These are phyloP conservation scores for Tenthredo distinguenda DNA, from an alignment of 2,888 invertebrate species.

Conservation along the genomic window DNA sequence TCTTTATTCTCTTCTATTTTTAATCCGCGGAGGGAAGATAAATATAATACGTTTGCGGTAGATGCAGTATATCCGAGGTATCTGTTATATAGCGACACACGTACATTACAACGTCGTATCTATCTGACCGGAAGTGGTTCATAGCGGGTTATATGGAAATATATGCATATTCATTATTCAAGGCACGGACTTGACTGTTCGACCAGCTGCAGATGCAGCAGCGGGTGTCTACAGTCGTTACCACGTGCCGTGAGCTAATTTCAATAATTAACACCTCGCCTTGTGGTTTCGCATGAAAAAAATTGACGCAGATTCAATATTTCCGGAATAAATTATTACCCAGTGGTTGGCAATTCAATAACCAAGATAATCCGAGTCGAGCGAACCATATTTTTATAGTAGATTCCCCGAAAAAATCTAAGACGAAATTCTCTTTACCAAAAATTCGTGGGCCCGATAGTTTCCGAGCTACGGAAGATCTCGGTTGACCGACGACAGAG, in stretches of 20 bases:
- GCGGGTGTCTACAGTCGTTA: not conserved
- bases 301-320: not conserved
- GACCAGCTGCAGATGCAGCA: slow-evolving; percentile 28
- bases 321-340: not conserved
- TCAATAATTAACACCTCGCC: slow-evolving; percentile 19
- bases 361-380: too few relatives aligned
- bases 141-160: slow-evolving; percentile 2
- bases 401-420: too few relatives aligned
- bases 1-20: too few relatives aligned
- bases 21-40: too few relatives aligned
- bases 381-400: too few relatives aligned
- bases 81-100: not conserved
- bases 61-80: too few relatives aligned
- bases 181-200: slow-evolving; percentile 38
- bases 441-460: too few relatives aligned
- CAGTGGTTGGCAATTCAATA: too few relatives aligned
- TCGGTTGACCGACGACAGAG: too few relatives aligned
- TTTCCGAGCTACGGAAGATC: too few relatives aligned
- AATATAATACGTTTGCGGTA: too few relatives aligned
- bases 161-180: slow-evolving; percentile 43
- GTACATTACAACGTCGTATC: not conserved
- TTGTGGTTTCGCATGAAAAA: not conserved
- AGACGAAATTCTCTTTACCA: too few relatives aligned
- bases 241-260: slow-evolving; percentile 19
- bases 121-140: slow-evolving; percentile 43